These are phyloP conservation scores for Telmatherina bonti DNA, from an alignment of 2,797 vertebrate genomes.

Conservation along the genomic window DNA sequence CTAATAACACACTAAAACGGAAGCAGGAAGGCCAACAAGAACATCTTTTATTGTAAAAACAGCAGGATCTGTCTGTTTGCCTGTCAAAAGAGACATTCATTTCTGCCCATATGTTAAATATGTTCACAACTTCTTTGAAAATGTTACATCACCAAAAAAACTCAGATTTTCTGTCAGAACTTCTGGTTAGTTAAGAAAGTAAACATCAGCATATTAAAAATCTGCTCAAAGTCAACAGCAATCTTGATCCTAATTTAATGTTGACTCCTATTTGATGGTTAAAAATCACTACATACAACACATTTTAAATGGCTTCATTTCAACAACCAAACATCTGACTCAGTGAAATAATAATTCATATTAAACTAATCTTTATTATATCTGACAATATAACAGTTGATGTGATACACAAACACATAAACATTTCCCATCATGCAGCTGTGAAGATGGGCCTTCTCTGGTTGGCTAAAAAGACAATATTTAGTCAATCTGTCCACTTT, in stretches of 20 bases:
- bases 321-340: not conserved
- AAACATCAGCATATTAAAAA: not conserved
- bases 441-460: not conserved
- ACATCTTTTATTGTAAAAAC: conserved; percentile 19
- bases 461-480: not conserved
- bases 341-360: not conserved
- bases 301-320: not conserved
- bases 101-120: not conserved
- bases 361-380: not conserved
- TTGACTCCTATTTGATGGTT: not conserved
- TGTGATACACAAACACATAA: not conserved
- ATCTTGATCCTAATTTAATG: not conserved
- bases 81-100: not conserved
- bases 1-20: not conserved
- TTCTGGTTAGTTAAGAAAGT: not conserved
- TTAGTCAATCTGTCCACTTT: not conserved
- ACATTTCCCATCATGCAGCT: conserved; percentile 37
- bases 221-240: not conserved
- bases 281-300: not conserved
- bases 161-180: not conserved
- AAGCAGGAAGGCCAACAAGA: not conserved
- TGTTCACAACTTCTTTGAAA: not conserved
- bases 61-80: not conserved
- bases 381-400: not conserved
- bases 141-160: not conserved